Evolutionary conservation across 2,888 invertebrate genomes (phyloP).

Genomic region (Hoplodrina blanda): DNA sequence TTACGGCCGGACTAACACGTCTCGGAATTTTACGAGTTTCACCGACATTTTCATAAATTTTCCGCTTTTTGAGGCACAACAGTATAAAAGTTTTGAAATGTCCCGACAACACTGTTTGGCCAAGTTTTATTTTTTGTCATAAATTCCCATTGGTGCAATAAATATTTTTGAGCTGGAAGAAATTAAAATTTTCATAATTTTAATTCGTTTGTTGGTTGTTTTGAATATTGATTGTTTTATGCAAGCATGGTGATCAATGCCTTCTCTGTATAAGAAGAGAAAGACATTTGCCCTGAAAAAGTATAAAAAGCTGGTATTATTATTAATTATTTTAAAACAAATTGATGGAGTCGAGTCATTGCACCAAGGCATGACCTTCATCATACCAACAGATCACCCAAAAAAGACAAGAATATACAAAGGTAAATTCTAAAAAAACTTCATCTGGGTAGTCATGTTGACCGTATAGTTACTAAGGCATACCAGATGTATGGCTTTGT

Average conservation of each 20-base stretch:
- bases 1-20: conserved; percentile 50
- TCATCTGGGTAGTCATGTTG: no score
- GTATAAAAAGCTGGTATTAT: no score
- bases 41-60: conserved; percentile 54
- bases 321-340: no score
- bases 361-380: neutral
- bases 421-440: no score
- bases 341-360: neutral
- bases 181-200: neutral
- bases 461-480: no score
- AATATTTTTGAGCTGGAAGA: conserved; percentile 7
- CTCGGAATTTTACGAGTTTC: conserved; percentile 55
- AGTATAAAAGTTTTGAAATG: conserved; percentile 59
- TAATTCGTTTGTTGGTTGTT: neutral
- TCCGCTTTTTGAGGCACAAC: conserved; percentile 33
- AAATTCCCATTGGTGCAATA: conserved; percentile 15
- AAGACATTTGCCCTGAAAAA: no score
- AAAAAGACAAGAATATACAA: no score
- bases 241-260: no score
- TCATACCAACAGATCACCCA: neutral
- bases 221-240: neutral
- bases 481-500: no score
- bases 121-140: conserved; percentile 26
- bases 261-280: no score
- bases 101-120: conserved; percentile 40